A percentile compares a stretch with the other conserved stretches of the same genome.
phyloP scores from a whole-genome alignment of 2,797 vertebrate species.

The Hypotaenidia okinawae region DNA sequence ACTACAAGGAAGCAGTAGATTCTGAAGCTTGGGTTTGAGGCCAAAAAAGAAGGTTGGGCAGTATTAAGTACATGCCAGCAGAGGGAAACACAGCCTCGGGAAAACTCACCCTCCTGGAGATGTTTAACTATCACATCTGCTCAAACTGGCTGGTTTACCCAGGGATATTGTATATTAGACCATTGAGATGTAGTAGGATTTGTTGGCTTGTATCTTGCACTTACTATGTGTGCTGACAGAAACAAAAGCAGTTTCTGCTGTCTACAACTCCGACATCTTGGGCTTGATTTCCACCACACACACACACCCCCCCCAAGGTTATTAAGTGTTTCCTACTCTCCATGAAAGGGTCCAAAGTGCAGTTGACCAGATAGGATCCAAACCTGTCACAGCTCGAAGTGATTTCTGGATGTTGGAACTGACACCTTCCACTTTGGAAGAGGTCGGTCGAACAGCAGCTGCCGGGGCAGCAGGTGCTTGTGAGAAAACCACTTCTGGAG shows the following conservation, averaged over 20 bases:
- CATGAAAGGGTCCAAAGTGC: neutral
- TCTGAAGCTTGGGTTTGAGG: neutral
- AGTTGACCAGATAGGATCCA: neutral
- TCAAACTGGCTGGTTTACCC: neutral
- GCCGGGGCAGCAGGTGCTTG: neutral
- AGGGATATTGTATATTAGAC: neutral
- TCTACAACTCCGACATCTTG: neutral
- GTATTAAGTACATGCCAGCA: conserved; percentile 27
- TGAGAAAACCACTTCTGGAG: neutral
- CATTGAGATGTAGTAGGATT: neutral
- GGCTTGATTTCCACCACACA: too few species aligned
- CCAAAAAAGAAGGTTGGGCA: neutral
- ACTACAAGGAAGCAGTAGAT: neutral
- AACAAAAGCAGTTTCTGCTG: neutral
- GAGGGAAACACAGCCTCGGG: conserved; percentile 49
- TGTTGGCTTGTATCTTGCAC: neutral
- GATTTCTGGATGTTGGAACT: neutral
- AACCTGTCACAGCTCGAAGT: neutral
- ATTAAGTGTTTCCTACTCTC: neutral
- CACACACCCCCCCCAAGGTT: neutral
- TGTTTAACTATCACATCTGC: neutral
- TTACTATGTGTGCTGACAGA: neutral
- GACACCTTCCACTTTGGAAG: neutral
- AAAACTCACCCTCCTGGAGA: neutral
- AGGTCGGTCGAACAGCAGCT: neutral